Evolutionary conservation across 2,113 vertebrate genomes (phyloP).

Genomic region (Chaenogobius annularis): DNA sequence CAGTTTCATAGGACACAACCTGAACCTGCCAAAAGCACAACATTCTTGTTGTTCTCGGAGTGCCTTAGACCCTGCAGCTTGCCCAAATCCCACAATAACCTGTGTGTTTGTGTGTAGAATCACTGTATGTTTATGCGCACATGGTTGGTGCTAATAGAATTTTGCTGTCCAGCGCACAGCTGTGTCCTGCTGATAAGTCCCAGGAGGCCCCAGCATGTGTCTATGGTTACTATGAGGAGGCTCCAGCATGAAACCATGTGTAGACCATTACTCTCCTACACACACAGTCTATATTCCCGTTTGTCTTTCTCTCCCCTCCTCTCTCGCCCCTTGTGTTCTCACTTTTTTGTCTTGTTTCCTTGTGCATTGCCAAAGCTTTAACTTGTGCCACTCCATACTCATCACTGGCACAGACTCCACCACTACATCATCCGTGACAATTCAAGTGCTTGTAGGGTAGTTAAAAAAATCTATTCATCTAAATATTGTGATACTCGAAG

Average conservation of each 20-base stretch:
- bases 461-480: too few species aligned
- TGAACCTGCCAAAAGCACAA: background rate
- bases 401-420: slow-evolving; percentile 52
- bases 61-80: slow-evolving; percentile 38
- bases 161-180: slow-evolving; percentile 80
- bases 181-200: slow-evolving; percentile 81
- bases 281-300: slow-evolving; percentile 25
- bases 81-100: slow-evolving; percentile 46
- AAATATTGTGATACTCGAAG: too few species aligned
- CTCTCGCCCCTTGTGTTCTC: slow-evolving; percentile 14
- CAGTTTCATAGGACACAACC: background rate
- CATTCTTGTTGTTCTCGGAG: background rate
- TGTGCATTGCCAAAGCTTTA: slow-evolving; percentile 58
- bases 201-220: slow-evolving; percentile 78
- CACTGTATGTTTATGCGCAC: slow-evolving; percentile 20
- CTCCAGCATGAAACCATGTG: slow-evolving; percentile 78
- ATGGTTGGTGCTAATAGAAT: slow-evolving; percentile 79
- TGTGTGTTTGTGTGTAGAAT: slow-evolving; percentile 9
- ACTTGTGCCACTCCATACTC: slow-evolving; percentile 66
- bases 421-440: slow-evolving; percentile 21
- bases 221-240: slow-evolving; percentile 79
- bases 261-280: slow-evolving; percentile 72
- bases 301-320: slow-evolving; percentile 25
- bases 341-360: slow-evolving; percentile 31
- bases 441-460: too few species aligned